Percentiles rank a stretch among this genome's conserved stretches.
Conservation (phyloP, 2,888 invertebrate genomes). For the Cerastis rubricosa region DNA sequence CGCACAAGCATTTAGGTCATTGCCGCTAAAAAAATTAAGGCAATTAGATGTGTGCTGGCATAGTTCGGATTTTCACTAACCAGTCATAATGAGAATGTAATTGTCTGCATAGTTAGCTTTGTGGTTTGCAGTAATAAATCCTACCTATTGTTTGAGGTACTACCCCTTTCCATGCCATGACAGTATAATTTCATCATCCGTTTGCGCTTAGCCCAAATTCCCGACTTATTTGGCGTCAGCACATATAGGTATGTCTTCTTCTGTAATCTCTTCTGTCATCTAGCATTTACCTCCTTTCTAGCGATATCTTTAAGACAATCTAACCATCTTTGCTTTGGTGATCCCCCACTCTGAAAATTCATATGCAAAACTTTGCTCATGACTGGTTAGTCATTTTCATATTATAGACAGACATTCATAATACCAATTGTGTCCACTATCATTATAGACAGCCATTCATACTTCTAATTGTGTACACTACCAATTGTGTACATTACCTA, state of each 20-base stretch:
- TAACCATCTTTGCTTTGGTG: not conserved
- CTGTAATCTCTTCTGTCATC: too few relatives aligned
- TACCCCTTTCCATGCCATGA: not conserved
- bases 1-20: not conserved
- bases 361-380: not conserved
- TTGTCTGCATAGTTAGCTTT: conserved; percentile 2
- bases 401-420: too few relatives aligned
- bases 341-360: not conserved
- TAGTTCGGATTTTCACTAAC: not conserved
- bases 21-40: not conserved
- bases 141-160: not conserved
- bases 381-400: not conserved
- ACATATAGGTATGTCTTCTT: too few relatives aligned
- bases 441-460: too few relatives aligned
- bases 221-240: not conserved
- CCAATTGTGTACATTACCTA: too few relatives aligned
- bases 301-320: not conserved
- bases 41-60: not conserved
- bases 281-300: not conserved
- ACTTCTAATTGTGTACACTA: too few relatives aligned
- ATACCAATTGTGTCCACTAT: too few relatives aligned
- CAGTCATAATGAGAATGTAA: not conserved
- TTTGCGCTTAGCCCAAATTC: not conserved
- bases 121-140: not conserved
- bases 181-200: not conserved